A percentile compares a stretch with the other conserved stretches of the same genome.
Evolutionary conservation across 2,797 vertebrate species (phyloP).

Genomic region (Holocentrus rufus): DNA sequence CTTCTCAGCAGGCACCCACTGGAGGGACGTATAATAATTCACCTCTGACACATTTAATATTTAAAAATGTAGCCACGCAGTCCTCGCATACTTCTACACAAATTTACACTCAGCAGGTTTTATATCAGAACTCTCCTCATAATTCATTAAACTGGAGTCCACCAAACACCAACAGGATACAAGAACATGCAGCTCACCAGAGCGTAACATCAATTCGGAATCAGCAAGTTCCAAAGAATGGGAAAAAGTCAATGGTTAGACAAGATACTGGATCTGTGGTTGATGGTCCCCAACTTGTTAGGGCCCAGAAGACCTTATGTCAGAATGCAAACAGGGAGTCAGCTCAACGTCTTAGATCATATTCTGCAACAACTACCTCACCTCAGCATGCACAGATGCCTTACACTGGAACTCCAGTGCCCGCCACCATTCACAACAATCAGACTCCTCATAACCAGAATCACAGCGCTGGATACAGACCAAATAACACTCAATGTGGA

Average conservation of each 20-base stretch:
- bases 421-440: background rate
- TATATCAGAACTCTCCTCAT: background rate
- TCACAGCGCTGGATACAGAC: background rate
- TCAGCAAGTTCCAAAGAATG: background rate
- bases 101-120: conserved; percentile 8
- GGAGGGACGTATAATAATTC: rapidly evolving
- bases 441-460: conserved; percentile 6
- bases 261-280: background rate
- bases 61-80: background rate
- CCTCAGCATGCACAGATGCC: background rate
- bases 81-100: background rate
- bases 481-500: background rate
- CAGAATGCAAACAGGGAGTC: background rate
- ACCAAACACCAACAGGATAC: background rate
- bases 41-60: rapidly evolving
- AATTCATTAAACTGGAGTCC: background rate
- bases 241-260: background rate
- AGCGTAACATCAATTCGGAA: background rate
- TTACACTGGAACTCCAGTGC: background rate
- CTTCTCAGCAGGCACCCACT: conserved; percentile 1
- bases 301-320: rapidly evolving
- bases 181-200: conserved; percentile 3
- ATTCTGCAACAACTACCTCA: conserved; percentile 1
- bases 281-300: background rate
- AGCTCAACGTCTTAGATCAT: background rate